Evolutionary conservation across 2,888 invertebrate species (phyloP).

Genomic region (Pyrrhosoma nymphula): DNA sequence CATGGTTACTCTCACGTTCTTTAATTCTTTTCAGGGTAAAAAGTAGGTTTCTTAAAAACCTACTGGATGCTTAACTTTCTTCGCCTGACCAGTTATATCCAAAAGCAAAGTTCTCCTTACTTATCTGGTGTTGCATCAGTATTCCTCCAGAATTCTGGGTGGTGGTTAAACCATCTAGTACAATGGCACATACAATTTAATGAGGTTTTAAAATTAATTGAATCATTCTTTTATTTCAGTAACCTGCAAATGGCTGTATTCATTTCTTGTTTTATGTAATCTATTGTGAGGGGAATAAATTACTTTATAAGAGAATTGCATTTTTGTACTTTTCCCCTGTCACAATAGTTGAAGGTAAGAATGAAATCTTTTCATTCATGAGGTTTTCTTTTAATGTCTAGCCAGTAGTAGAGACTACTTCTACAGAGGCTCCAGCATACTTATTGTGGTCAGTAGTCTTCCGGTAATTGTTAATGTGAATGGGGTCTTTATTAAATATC

Average conservation of each 20-base stretch:
- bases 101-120: neutral
- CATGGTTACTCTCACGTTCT: constrained; percentile 1
- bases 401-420: too few species aligned
- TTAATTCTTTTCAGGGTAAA: constrained; percentile 59
- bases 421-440: too few species aligned
- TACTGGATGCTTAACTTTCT: neutral
- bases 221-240: constrained; percentile 52
- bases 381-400: too few species aligned
- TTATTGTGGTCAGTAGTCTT: too few species aligned
- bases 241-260: constrained; percentile 52
- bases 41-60: constrained; percentile 1
- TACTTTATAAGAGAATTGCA: constrained; percentile 40
- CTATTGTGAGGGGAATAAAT: constrained; percentile 60
- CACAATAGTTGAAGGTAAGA: too few species aligned
- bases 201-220: neutral
- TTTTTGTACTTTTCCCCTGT: neutral
- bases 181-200: neutral
- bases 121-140: neutral
- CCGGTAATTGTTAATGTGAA: too few species aligned
- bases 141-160: neutral
- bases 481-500: too few species aligned
- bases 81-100: neutral
- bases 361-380: too few species aligned
- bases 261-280: constrained; percentile 62
- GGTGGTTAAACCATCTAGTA: constrained; percentile 23